phyloP scores from a whole-genome alignment of 2,113 vertebrate genomes.

The Sapayoa aenigma region DNA sequence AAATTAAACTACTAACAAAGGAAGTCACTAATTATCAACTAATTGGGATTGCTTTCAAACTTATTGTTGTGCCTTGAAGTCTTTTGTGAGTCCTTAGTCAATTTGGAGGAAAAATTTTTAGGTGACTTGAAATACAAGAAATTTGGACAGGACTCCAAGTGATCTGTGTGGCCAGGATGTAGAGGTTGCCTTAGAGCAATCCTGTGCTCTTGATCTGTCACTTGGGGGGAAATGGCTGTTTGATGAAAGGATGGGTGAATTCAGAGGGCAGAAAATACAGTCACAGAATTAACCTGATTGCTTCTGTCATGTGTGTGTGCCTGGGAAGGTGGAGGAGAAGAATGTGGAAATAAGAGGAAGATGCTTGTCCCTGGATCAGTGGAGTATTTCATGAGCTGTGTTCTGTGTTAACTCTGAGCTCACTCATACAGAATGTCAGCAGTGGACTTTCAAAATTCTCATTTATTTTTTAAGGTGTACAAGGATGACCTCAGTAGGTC shows the following conservation, averaged over 20 bases:
- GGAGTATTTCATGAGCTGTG: neutral
- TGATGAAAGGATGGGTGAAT: neutral
- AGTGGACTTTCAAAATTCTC: neutral
- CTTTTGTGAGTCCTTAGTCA: neutral
- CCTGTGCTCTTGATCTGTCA: neutral
- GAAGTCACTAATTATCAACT: neutral
- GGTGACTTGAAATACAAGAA: neutral
- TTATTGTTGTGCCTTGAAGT: neutral
- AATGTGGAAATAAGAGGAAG: neutral
- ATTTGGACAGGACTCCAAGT: neutral
- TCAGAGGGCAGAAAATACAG: neutral
- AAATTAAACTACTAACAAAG: neutral
- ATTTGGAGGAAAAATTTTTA: neutral
- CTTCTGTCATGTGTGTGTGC: neutral
- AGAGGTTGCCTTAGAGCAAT: neutral
- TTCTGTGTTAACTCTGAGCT: neutral
- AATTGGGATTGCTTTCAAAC: slow-evolving; percentile 13
- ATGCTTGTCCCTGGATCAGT: slow-evolving; percentile 4
- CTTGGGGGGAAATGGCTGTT: neutral
- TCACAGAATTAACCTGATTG: neutral
- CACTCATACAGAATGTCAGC: neutral
- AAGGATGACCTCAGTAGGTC: neutral
- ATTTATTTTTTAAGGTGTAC: neutral
- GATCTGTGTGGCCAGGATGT: accelerated
- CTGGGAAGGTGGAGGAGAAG: neutral